Conservation (phyloP, 2,113 vertebrate genomes). For the Psittacula cyanocephala region DNA sequence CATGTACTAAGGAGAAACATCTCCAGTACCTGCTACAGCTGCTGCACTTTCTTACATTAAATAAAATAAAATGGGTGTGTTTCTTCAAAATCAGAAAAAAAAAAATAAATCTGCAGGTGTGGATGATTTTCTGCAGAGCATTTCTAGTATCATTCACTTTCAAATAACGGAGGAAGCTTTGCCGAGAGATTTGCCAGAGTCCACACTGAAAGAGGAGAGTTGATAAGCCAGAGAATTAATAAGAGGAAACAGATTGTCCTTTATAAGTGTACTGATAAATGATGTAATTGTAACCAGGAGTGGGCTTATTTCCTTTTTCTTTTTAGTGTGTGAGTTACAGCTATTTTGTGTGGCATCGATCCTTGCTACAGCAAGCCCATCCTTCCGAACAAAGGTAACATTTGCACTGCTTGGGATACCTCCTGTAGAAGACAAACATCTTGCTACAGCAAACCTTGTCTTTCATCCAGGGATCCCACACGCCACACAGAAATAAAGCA, state of each 20-base stretch:
- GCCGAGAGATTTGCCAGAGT: neutral
- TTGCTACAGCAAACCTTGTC: neutral
- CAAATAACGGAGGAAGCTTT: neutral
- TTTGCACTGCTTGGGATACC: neutral
- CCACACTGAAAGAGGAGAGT: neutral
- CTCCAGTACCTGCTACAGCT: neutral
- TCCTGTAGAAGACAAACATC: neutral
- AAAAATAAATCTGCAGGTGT: neutral
- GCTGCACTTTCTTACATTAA: neutral
- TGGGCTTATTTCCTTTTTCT: neutral
- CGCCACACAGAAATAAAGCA: neutral
- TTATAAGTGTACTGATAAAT: slow-evolving; percentile 1
- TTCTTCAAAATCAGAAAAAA: neutral
- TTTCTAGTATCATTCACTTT: neutral
- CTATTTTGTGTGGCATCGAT: neutral
- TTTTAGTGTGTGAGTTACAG: neutral
- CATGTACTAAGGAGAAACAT: neutral
- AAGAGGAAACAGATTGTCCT: neutral
- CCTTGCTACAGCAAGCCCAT: neutral
- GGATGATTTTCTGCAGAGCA: neutral
- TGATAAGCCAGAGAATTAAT: neutral
- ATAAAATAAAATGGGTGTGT: neutral
- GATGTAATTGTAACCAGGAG: neutral
- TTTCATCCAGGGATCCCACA: neutral
- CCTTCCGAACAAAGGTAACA: neutral